Evolutionary conservation across 1,140 invertebrate genomes (phyloP).

Genomic region (Mactra quadrangularis): DNA sequence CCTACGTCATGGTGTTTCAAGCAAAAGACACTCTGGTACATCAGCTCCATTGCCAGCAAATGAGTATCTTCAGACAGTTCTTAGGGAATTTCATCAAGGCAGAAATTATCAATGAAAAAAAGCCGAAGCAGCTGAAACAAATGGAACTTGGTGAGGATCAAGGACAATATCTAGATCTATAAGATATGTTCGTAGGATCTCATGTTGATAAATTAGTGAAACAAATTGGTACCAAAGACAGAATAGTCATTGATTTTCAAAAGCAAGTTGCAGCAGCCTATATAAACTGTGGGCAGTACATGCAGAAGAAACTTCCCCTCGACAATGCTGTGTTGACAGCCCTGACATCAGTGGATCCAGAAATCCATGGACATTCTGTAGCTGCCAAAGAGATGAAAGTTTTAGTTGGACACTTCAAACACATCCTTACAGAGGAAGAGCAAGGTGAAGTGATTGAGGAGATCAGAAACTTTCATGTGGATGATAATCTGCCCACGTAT

Average conservation of each 20-base stretch:
- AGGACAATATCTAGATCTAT: neutral
- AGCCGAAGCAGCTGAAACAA: too few species aligned
- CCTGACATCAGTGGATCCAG: neutral
- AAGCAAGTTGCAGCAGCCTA: conserved; percentile 6
- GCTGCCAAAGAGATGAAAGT: neutral
- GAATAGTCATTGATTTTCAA: neutral
- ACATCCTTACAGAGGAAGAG: neutral
- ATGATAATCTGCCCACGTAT: conserved; percentile 5
- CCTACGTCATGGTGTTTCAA: conserved; percentile 35
- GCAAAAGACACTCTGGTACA: conserved; percentile 6
- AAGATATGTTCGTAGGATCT: neutral
- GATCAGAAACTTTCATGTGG: neutral
- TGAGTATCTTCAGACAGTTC: neutral
- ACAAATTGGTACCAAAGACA: neutral
- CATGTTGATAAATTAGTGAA: neutral
- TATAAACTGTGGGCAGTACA: conserved; percentile 6
- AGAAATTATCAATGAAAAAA: neutral
- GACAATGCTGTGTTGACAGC: neutral
- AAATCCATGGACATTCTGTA: neutral
- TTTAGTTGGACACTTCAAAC: neutral
- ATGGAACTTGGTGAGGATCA: neutral
- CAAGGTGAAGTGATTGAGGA: neutral
- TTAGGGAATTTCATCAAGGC: conserved; percentile 27
- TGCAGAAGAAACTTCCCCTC: neutral
- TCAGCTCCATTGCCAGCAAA: neutral